Percentiles rank a stretch among this genome's conserved stretches.
Evolutionary conservation across 2,888 invertebrate genomes (phyloP).

Genomic region (Cabera pusaria): DNA sequence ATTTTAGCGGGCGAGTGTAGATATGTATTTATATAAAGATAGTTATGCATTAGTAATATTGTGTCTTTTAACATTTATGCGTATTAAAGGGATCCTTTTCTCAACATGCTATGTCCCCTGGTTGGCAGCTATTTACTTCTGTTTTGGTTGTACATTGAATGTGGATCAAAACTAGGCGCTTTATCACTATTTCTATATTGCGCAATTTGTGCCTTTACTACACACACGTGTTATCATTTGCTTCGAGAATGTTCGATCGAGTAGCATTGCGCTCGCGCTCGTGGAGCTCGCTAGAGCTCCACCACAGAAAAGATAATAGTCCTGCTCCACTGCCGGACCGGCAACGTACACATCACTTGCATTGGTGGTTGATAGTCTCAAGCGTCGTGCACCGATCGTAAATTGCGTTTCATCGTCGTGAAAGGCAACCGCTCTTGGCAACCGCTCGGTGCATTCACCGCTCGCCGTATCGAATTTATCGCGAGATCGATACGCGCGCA

Average conservation of each 20-base stretch:
- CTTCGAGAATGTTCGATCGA: conserved; percentile 72
- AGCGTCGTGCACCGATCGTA: conserved; percentile 52
- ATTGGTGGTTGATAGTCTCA: conserved; percentile 36
- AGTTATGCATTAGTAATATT: no score
- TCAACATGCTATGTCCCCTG: no score
- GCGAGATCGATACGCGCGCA: conserved; percentile 67
- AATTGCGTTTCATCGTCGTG: conserved; percentile 67
- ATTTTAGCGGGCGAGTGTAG: no score
- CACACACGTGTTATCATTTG: conserved; percentile 68
- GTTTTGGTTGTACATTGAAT: no score
- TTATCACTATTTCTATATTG: conserved; percentile 50
- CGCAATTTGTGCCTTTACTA: conserved; percentile 62
- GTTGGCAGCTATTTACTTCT: no score
- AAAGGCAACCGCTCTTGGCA: conserved; percentile 61
- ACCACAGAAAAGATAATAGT: conserved; percentile 26
- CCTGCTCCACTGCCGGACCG: conserved; percentile 20
- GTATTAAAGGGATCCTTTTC: no score
- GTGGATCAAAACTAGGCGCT: conserved; percentile 28
- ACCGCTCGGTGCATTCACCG: conserved; percentile 71
- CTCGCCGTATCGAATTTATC: conserved; percentile 74
- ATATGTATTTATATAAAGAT: no score
- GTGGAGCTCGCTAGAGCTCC: no score
- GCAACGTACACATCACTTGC: conserved; percentile 32
- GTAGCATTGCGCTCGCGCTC: conserved; percentile 55
- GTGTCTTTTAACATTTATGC: no score